phyloP scores from a whole-genome alignment of 2,888 invertebrate genomes.

The Atethmia centrago region DNA sequence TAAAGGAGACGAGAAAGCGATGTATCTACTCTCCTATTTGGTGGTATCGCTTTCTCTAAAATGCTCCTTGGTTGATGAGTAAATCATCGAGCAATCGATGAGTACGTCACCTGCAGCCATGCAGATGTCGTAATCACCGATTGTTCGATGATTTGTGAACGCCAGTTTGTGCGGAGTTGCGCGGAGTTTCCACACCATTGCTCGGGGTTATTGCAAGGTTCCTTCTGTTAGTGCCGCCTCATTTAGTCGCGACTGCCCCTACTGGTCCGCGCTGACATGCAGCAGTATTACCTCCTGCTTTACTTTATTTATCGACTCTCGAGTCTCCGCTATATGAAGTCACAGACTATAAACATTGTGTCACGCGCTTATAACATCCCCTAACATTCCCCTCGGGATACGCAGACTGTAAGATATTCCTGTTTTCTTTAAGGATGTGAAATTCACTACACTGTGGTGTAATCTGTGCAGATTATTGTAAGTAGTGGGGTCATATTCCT shows the following conservation, averaged over 20 bases:
- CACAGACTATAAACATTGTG: slow-evolving; percentile 19
- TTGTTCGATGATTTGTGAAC: too few species aligned
- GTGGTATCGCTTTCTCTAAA: background rate
- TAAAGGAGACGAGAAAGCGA: background rate
- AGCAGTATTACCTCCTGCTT: slow-evolving; percentile 10
- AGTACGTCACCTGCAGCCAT: slow-evolving; percentile 22
- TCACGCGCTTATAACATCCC: slow-evolving; percentile 13
- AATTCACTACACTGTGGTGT: slow-evolving; percentile 23
- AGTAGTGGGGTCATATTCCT: slow-evolving; percentile 32
- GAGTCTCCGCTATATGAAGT: background rate
- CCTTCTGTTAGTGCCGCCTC: slow-evolving; percentile 45
- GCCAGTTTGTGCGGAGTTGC: slow-evolving; percentile 4
- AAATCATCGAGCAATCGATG: slow-evolving; percentile 19
- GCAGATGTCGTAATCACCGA: too few species aligned
- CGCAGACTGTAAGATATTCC: slow-evolving; percentile 7
- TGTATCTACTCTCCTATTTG: too few species aligned
- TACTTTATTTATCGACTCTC: slow-evolving; percentile 12
- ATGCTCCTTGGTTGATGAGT: background rate
- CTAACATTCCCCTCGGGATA: slow-evolving; percentile 28
- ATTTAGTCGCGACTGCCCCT: slow-evolving; percentile 35
- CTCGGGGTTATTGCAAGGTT: slow-evolving; percentile 30
- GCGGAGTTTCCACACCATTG: slow-evolving; percentile 34
- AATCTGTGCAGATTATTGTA: slow-evolving; percentile 47
- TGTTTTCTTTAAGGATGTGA: slow-evolving; percentile 26
- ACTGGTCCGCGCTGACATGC: slow-evolving; percentile 32